phyloP scores from a whole-genome alignment of 2,113 vertebrate species.

The Pangasianodon gigas region DNA sequence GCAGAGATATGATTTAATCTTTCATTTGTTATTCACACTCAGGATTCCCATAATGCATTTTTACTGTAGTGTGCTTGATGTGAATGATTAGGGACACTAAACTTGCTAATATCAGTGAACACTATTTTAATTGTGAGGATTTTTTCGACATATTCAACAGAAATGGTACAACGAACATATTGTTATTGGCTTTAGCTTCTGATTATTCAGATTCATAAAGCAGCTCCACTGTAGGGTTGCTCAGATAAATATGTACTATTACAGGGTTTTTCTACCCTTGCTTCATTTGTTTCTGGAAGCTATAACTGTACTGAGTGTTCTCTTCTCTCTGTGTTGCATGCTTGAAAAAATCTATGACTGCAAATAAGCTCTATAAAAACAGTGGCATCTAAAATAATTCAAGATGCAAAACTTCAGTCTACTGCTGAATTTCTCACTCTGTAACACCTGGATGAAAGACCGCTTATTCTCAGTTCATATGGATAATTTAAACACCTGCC shows the following conservation, averaged over 20 bases:
- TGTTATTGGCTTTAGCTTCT: neutral
- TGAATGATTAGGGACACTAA: neutral
- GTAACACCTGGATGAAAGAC: constrained; percentile 41
- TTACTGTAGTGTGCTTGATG: neutral
- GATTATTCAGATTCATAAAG: neutral
- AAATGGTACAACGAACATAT: neutral
- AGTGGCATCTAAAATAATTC: constrained; percentile 18
- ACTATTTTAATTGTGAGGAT: neutral
- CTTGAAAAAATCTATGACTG: constrained; percentile 17
- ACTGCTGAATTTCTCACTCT: constrained; percentile 13
- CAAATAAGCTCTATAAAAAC: constrained; percentile 25
- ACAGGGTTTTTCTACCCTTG: constrained; percentile 3
- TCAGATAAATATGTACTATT: constrained; percentile 1
- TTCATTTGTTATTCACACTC: neutral
- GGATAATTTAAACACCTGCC: constrained; percentile 51
- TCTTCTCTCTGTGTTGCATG: constrained; percentile 8
- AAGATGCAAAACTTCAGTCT: constrained; percentile 14
- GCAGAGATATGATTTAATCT: neutral
- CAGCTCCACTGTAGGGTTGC: neutral
- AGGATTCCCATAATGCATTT: neutral
- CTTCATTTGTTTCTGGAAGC: constrained; percentile 33
- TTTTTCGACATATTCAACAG: neutral
- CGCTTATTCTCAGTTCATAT: constrained; percentile 15
- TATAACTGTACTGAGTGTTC: constrained; percentile 1
- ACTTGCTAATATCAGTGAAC: neutral